phyloP scores from a whole-genome alignment of 2,113 vertebrate species.

The Noturus placidus region DNA sequence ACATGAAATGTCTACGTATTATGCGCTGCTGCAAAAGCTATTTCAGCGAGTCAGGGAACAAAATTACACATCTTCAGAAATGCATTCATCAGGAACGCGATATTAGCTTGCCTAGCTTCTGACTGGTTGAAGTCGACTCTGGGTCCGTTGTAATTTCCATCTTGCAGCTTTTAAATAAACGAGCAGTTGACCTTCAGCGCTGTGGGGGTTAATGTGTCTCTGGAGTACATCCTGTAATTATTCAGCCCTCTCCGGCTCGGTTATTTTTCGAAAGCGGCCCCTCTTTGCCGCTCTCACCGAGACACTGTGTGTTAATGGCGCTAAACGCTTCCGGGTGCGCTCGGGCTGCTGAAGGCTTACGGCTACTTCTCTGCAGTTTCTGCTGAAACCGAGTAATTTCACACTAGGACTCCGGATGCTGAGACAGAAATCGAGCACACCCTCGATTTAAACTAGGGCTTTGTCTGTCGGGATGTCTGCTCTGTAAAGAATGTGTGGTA shows the following conservation, averaged over 20 bases:
- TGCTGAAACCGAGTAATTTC: conserved; percentile 28
- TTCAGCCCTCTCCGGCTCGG: not conserved
- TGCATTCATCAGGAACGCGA: too few relatives aligned
- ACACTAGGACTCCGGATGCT: conserved; percentile 23
- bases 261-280: conserved; percentile 27
- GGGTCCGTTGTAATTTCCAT: not conserved
- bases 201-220: conserved; percentile 28
- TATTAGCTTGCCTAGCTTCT: too few relatives aligned
- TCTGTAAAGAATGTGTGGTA: not conserved
- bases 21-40: too few relatives aligned
- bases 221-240: conserved; percentile 16
- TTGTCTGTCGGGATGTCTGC: conserved; percentile 21
- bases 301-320: conserved; percentile 15
- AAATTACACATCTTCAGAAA: too few relatives aligned
- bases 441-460: not conserved
- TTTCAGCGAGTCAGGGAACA: too few relatives aligned
- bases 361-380: not conserved
- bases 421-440: conserved; percentile 24
- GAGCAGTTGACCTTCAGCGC: not conserved
- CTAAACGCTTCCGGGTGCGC: conserved; percentile 15
- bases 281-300: not conserved
- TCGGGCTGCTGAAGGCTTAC: not conserved
- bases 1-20: too few relatives aligned
- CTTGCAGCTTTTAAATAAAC: not conserved
- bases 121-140: not conserved